Conservation (phyloP, 2,888 invertebrate species). For the Itoplectis maculator region DNA sequence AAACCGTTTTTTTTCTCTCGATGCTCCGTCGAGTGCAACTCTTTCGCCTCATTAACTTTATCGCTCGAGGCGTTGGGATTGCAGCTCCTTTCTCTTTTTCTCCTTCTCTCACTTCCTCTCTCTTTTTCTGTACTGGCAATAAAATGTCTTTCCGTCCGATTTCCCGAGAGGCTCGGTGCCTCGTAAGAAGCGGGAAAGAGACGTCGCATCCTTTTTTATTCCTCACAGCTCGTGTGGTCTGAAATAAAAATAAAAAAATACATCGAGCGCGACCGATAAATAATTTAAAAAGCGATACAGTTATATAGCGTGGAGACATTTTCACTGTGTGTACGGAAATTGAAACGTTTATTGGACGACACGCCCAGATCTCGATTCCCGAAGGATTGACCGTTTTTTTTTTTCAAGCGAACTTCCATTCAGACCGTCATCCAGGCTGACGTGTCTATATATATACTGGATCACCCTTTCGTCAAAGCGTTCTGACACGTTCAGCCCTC, state of each 20-base stretch:
- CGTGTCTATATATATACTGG: neutral
- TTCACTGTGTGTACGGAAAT: constrained; percentile 19
- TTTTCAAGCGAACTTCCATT: constrained; percentile 31
- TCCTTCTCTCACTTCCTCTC: too few species aligned
- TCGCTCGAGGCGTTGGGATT: constrained; percentile 25
- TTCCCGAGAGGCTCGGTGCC: constrained; percentile 47
- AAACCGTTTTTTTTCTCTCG: constrained; percentile 43
- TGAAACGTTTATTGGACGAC: constrained; percentile 45
- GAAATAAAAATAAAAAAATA: constrained; percentile 27
- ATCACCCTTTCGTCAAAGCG: constrained; percentile 41
- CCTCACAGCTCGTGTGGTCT: constrained; percentile 18
- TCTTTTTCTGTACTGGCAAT: constrained; percentile 24
- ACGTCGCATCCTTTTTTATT: neutral
- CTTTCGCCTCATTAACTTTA: constrained; percentile 64
- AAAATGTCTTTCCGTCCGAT: constrained; percentile 58
- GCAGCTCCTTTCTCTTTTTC: neutral
- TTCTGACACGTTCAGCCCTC: constrained; percentile 30
- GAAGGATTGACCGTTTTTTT: constrained; percentile 40
- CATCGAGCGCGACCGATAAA: neutral
- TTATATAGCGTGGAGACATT: neutral
- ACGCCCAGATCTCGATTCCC: constrained; percentile 38
- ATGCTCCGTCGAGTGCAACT: constrained; percentile 36
- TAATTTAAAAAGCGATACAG: constrained; percentile 2
- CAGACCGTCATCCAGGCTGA: constrained; percentile 28
- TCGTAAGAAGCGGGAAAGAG: neutral